Conservation (phyloP, 2,797 vertebrate species). For the Falco concolor region DNA sequence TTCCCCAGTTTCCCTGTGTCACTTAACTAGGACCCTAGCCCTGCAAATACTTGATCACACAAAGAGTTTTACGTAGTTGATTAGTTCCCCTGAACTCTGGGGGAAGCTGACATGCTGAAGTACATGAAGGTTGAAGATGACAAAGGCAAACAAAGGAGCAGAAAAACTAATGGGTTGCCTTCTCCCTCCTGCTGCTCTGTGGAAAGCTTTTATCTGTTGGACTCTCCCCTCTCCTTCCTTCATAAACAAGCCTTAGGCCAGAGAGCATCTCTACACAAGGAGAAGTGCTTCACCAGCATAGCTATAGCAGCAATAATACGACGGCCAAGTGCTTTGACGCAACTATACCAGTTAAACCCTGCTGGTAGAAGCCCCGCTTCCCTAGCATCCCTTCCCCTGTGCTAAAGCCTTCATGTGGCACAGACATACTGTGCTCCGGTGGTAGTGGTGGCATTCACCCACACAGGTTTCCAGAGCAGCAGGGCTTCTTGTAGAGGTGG, state of each 20-base stretch:
- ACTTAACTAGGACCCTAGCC: background rate
- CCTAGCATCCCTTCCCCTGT: background rate
- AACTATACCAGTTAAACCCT: background rate
- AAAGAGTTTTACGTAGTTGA: background rate
- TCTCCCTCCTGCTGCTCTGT: slow-evolving; percentile 33
- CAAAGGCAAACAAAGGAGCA: slow-evolving; percentile 16
- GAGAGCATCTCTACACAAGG: background rate
- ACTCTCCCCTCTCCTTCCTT: slow-evolving; percentile 5
- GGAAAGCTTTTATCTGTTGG: slow-evolving; percentile 40
- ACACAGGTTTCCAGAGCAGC: background rate
- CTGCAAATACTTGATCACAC: background rate
- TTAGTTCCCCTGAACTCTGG: slow-evolving; percentile 2
- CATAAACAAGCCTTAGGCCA: slow-evolving; percentile 33
- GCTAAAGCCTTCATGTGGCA: background rate
- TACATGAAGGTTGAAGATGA: background rate
- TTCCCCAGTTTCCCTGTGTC: background rate
- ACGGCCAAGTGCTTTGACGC: background rate
- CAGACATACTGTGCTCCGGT: accelerated
- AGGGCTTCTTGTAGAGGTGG: background rate
- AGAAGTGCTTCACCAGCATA: background rate
- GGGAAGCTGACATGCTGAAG: background rate
- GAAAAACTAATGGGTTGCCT: slow-evolving; percentile 35
- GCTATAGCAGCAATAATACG: background rate
- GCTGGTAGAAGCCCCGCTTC: background rate
- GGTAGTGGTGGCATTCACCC: background rate